These are phyloP conservation scores for Electrophaes corylata DNA, from an alignment of 2,888 invertebrate species.

Conservation along the genomic window DNA sequence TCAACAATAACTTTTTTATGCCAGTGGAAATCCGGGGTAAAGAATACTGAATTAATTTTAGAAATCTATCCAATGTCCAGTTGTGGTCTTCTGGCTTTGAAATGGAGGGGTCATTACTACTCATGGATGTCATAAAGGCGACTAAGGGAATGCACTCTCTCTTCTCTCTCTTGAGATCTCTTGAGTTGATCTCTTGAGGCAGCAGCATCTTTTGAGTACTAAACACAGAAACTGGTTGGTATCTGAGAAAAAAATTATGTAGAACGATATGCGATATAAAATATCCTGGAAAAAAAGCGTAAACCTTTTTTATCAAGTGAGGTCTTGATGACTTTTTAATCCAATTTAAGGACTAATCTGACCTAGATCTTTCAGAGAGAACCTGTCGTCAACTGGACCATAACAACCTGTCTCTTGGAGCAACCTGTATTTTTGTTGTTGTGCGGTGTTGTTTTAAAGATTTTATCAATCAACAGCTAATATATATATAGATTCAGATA, in stretches of 20 bases:
- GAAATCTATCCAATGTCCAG: background rate
- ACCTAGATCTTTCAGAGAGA: background rate
- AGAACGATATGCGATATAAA: background rate
- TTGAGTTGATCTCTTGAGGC: too few relatives aligned
- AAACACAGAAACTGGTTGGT: too few relatives aligned
- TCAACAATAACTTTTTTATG: constrained; percentile 17
- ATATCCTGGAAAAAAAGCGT: background rate
- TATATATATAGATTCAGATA: too few relatives aligned
- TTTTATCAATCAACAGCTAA: too few relatives aligned
- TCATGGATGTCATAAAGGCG: too few relatives aligned
- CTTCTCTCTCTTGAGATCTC: too few relatives aligned
- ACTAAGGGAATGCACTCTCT: too few relatives aligned
- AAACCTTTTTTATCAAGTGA: too few relatives aligned
- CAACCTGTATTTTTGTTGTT: background rate
- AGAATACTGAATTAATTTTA: background rate
- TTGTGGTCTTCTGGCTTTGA: too few relatives aligned
- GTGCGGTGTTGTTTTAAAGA: background rate
- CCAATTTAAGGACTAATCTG: background rate
- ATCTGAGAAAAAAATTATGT: background rate
- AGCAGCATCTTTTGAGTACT: too few relatives aligned
- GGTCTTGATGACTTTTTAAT: background rate
- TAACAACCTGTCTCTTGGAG: background rate
- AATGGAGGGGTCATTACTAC: too few relatives aligned
- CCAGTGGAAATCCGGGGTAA: constrained; percentile 12
- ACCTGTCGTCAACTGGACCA: background rate